These are phyloP conservation scores for Ommatoiulus sabulosus DNA, from an alignment of 2,888 invertebrate species.

Conservation along the genomic window DNA sequence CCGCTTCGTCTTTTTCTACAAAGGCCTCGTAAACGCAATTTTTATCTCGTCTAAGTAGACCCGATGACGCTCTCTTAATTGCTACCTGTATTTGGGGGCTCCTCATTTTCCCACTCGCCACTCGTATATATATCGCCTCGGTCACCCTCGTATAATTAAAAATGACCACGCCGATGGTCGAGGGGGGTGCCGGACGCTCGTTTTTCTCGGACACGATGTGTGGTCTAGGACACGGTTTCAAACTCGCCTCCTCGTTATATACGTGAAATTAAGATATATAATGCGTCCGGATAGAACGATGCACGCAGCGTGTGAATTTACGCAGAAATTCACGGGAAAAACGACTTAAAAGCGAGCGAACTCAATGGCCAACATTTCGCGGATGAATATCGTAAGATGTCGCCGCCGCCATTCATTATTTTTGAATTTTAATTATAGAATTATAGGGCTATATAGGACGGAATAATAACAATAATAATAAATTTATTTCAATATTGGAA, in stretches of 20 bases:
- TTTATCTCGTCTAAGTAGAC: background rate
- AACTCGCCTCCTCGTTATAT: too few species aligned
- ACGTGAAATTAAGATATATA: too few species aligned
- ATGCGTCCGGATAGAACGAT: background rate
- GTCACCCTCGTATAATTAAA: slow-evolving; percentile 8
- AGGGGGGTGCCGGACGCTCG: background rate
- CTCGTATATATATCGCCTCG: background rate
- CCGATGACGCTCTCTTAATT: slow-evolving; percentile 19
- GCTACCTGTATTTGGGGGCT: background rate
- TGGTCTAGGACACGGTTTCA: too few species aligned
- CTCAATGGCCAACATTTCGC: too few species aligned
- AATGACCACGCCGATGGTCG: background rate
- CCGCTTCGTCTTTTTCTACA: background rate
- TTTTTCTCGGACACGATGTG: background rate
- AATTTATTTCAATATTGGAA: too few species aligned
- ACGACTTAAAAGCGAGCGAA: too few species aligned
- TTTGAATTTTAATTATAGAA: too few species aligned
- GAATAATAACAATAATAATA: too few species aligned
- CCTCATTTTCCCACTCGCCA: background rate
- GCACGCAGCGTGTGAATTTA: background rate
- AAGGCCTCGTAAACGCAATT: background rate
- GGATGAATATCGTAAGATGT: too few species aligned
- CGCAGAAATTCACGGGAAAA: background rate
- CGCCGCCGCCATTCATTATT: too few species aligned
- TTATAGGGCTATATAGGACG: too few species aligned